These are phyloP conservation scores for Tetragonula carbonaria DNA, from an alignment of 2,888 invertebrate genomes.

Conservation along the genomic window DNA sequence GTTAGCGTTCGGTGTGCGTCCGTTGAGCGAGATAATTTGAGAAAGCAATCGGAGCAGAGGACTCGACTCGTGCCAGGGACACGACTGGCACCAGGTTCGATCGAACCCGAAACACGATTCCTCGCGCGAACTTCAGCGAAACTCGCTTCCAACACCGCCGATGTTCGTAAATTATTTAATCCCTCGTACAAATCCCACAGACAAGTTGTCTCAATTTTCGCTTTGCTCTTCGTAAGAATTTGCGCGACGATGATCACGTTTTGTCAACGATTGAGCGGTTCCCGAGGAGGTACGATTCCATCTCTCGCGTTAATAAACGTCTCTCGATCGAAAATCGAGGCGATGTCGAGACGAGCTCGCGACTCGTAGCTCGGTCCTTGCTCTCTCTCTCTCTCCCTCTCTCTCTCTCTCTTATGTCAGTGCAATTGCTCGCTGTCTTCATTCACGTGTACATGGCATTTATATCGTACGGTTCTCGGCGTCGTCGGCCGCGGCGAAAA, in stretches of 20 bases:
- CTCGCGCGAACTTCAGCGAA: neutral
- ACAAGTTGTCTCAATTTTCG: neutral
- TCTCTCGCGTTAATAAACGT: neutral
- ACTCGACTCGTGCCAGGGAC: constrained; percentile 46
- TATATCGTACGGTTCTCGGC: constrained; percentile 52
- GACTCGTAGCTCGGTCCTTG: constrained; percentile 34
- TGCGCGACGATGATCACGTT: too few relatives aligned
- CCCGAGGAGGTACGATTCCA: neutral
- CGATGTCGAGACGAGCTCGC: constrained; percentile 8
- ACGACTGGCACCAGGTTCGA: neutral
- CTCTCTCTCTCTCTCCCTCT: constrained; percentile 45
- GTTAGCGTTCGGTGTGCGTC: constrained; percentile 4
- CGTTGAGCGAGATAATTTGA: constrained; percentile 33
- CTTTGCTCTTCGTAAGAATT: too few relatives aligned
- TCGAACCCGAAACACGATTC: constrained; percentile 32
- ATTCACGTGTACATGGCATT: constrained; percentile 59
- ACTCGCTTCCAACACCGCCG: too few relatives aligned
- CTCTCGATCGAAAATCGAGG: constrained; percentile 15
- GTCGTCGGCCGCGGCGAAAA: constrained; percentile 26
- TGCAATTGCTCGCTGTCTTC: constrained; percentile 51
- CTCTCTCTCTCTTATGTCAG: constrained; percentile 16
- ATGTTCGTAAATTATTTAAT: neutral
- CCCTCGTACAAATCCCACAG: too few relatives aligned
- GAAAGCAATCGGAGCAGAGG: constrained; percentile 46
- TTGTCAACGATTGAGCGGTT: too few relatives aligned